Percentiles rank a stretch among this genome's conserved stretches.
Evolutionary conservation across 1,140 invertebrate genomes (phyloP).

Genomic region (Penaeus chinensis): DNA sequence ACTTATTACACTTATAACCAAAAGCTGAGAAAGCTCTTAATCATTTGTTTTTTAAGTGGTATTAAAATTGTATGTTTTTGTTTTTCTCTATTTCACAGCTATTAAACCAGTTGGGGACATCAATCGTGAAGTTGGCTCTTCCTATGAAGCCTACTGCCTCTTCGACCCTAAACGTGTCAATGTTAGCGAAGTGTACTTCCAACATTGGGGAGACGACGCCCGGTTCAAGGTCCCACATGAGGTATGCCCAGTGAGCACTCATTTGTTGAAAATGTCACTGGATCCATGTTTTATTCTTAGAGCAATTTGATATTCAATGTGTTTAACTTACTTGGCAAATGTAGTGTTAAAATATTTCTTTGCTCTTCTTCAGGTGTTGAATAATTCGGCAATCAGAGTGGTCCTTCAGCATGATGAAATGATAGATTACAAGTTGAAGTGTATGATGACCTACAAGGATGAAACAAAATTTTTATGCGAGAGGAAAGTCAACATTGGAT

Average conservation of each 20-base stretch:
- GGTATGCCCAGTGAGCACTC: conserved; percentile 2
- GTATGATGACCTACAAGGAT: background rate
- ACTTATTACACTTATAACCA: too few relatives aligned
- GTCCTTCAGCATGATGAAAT: background rate
- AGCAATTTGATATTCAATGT: background rate
- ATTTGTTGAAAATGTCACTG: background rate
- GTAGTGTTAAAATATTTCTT: background rate
- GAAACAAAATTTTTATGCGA: background rate
- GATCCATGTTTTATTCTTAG: background rate
- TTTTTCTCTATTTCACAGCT: background rate
- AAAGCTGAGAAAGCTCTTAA: too few relatives aligned
- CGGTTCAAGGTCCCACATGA: conserved; percentile 1
- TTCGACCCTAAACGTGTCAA: conserved; percentile 28
- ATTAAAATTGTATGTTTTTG: too few relatives aligned
- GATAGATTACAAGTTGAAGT: conserved; percentile 18
- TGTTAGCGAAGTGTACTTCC: conserved; percentile 17
- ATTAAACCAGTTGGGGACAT: conserved; percentile 35
- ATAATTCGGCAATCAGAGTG: conserved; percentile 29
- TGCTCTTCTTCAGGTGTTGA: background rate
- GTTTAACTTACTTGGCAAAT: too few relatives aligned
- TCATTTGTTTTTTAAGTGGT: too few relatives aligned
- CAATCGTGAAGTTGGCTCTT: conserved; percentile 24
- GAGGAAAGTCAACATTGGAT: conserved; percentile 36
- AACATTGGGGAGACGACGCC: background rate
- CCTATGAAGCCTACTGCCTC: conserved; percentile 44